Evolutionary conservation across 2,888 invertebrate species (phyloP).

Genomic region (Elmis aenea): DNA sequence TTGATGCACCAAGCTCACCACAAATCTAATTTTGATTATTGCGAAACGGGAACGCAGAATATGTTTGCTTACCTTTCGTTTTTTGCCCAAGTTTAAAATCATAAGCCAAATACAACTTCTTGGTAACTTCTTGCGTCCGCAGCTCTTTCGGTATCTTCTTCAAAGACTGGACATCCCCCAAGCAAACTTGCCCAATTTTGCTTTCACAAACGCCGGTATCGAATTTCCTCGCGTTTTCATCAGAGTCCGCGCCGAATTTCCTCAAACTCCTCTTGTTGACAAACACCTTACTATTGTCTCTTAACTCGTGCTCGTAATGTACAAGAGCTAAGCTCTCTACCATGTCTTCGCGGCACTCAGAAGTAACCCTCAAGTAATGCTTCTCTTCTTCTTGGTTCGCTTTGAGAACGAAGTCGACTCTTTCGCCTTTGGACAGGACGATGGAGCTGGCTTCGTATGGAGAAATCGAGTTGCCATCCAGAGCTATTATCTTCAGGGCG

Average conservation of each 20-base stretch:
- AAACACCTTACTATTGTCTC: not conserved
- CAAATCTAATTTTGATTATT: too few species aligned
- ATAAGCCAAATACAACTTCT: slow-evolving; percentile 64
- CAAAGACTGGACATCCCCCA: slow-evolving; percentile 54
- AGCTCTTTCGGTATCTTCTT: slow-evolving; percentile 52
- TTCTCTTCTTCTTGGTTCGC: slow-evolving; percentile 54
- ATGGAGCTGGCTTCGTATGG: slow-evolving; percentile 56
- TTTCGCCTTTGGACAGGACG: slow-evolving; percentile 64
- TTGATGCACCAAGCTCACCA: too few species aligned
- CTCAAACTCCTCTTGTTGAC: not conserved
- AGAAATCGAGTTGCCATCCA: slow-evolving; percentile 65
- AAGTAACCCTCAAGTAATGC: slow-evolving; percentile 60
- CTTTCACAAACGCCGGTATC: slow-evolving; percentile 38
- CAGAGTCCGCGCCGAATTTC: not conserved
- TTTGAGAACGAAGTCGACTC: slow-evolving; percentile 68
- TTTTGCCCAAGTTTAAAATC: too few species aligned
- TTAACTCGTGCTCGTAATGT: slow-evolving; percentile 36
- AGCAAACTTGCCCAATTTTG: slow-evolving; percentile 52
- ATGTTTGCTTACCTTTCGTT: too few species aligned
- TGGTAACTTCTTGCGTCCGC: slow-evolving; percentile 46
- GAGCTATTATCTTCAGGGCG: slow-evolving; percentile 57
- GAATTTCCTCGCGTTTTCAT: slow-evolving; percentile 28
- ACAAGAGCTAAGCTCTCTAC: slow-evolving; percentile 54
- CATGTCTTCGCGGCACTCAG: slow-evolving; percentile 49
- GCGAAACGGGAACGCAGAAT: too few species aligned